Evolutionary conservation across 2,797 vertebrate genomes (phyloP).

Genomic region (Erpetoichthys calabaricus): DNA sequence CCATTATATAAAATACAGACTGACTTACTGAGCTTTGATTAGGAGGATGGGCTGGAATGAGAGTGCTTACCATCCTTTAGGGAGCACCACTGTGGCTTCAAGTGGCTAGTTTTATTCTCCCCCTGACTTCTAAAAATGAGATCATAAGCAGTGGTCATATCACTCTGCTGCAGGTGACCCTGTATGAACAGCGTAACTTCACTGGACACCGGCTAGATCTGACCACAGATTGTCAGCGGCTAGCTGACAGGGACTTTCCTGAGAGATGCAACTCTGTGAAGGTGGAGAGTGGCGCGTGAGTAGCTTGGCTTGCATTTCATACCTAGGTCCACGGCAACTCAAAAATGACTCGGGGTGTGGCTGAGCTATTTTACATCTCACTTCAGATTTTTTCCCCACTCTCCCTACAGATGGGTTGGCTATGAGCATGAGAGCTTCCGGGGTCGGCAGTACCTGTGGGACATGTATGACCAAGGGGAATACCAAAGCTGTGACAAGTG

Average conservation of each 20-base stretch:
- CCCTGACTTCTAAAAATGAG: too few relatives aligned
- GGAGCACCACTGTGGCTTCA: too few relatives aligned
- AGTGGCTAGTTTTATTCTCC: too few relatives aligned
- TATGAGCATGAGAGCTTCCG: constrained; percentile 57
- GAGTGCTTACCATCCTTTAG: too few relatives aligned
- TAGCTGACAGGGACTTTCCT: constrained; percentile 56
- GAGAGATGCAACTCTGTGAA: constrained; percentile 65
- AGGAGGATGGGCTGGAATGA: too few relatives aligned
- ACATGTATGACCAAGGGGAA: constrained; percentile 53
- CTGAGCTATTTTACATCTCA: neutral
- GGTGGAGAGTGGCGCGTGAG: constrained; percentile 60
- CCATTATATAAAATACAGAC: too few relatives aligned
- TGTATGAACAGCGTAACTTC: constrained; percentile 62
- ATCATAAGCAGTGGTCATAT: too few relatives aligned
- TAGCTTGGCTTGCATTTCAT: constrained; percentile 12
- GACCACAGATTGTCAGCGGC: constrained; percentile 44
- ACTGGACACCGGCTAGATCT: constrained; percentile 53
- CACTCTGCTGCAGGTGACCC: constrained; percentile 46
- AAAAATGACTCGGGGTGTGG: neutral
- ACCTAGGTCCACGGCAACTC: neutral
- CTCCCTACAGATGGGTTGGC: constrained; percentile 43
- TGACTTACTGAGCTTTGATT: too few relatives aligned
- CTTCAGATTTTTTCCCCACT: neutral
- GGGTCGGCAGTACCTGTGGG: constrained; percentile 60
- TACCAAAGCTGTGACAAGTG: constrained; percentile 60